Percentiles rank a stretch among this genome's conserved stretches.
Evolutionary conservation across 2,888 invertebrate genomes (phyloP).

Genomic region (Andricus curvator): DNA sequence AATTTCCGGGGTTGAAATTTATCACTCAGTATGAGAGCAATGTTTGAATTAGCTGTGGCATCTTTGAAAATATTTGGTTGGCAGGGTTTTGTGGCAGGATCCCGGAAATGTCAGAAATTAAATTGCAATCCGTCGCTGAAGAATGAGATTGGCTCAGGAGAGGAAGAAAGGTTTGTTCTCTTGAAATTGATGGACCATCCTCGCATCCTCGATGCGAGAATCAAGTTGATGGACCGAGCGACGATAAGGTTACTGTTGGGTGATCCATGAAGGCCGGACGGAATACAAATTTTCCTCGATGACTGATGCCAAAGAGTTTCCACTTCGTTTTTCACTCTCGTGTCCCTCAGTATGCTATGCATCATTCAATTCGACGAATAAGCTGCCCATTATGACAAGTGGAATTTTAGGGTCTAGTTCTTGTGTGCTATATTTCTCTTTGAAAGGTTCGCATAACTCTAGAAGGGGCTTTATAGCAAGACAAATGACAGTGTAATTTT

Average conservation of each 20-base stretch:
- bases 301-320: conserved; percentile 70
- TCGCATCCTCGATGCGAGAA: conserved; percentile 64
- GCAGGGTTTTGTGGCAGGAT: not conserved
- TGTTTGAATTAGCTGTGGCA: not conserved
- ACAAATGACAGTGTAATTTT: conserved; percentile 22
- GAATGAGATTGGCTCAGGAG: conserved; percentile 41
- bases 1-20: too few relatives aligned
- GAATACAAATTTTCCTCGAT: conserved; percentile 71
- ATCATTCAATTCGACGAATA: conserved; percentile 29
- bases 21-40: not conserved
- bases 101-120: not conserved
- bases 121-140: not conserved
- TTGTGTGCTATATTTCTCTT: conserved; percentile 43
- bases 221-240: conserved; percentile 72
- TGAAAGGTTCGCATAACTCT: conserved; percentile 20
- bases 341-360: conserved; percentile 33
- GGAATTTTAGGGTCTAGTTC: conserved; percentile 24
- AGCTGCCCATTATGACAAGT: conserved; percentile 31
- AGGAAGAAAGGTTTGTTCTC: conserved; percentile 58
- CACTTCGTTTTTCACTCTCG: conserved; percentile 67
- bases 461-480: conserved; percentile 6
- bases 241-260: conserved; percentile 70
- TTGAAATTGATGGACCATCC: conserved; percentile 69
- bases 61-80: conserved; percentile 24
- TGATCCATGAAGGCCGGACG: conserved; percentile 61